These are phyloP conservation scores for Atta colombica DNA, from an alignment of 1,140 invertebrate species.

Conservation along the genomic window DNA sequence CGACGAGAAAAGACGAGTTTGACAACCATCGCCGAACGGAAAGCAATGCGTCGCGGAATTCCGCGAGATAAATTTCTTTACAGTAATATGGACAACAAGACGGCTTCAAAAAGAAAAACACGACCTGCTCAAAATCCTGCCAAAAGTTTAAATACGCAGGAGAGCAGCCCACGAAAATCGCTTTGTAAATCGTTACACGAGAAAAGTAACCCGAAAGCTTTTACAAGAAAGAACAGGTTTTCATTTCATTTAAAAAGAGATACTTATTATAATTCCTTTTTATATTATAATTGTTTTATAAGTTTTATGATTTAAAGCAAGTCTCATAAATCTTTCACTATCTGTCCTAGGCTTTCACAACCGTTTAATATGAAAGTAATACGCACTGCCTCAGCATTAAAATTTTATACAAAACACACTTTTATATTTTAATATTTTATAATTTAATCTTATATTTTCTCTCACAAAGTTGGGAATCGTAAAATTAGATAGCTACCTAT, in stretches of 20 bases:
- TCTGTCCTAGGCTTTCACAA: neutral
- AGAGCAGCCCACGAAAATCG: neutral
- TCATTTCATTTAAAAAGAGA: neutral
- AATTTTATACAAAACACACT: neutral
- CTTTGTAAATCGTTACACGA: too few species aligned
- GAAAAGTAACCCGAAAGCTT: neutral
- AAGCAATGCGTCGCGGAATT: conserved; percentile 8
- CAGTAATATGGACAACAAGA: neutral
- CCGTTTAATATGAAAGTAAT: neutral
- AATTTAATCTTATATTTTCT: neutral
- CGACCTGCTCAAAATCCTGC: neutral
- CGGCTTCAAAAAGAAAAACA: neutral
- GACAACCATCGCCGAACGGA: neutral
- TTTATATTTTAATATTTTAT: neutral
- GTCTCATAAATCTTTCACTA: neutral
- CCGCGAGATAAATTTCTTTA: neutral
- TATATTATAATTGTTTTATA: too few species aligned
- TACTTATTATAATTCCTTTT: neutral
- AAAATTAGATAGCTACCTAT: neutral
- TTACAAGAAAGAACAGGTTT: neutral
- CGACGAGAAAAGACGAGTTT: conserved; percentile 36
- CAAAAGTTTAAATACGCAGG: neutral
- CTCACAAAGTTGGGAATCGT: neutral
- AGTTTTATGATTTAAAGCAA: neutral
- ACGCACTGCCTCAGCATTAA: neutral